A percentile compares a stretch with the other conserved stretches of the same genome.
phyloP scores from a whole-genome alignment of 2,888 invertebrate species.

The Achlya flavicornis region DNA sequence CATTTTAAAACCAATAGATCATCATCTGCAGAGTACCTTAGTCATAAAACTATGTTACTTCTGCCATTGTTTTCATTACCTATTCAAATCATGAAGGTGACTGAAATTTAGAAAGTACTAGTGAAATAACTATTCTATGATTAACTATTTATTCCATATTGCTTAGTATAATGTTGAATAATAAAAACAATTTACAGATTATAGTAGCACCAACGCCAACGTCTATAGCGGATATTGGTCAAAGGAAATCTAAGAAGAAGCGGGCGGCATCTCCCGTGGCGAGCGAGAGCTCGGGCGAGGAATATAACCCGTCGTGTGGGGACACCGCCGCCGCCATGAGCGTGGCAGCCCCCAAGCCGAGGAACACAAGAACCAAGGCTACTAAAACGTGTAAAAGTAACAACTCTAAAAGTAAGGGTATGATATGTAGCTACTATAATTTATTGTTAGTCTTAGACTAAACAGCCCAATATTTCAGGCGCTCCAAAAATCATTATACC shows the following conservation, averaged over 20 bases:
- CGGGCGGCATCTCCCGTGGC: conserved; percentile 67
- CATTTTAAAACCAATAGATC: too few species aligned
- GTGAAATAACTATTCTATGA: too few species aligned
- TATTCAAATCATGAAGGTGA: too few species aligned
- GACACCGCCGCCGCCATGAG: conserved; percentile 72
- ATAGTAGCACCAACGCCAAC: conserved; percentile 63
- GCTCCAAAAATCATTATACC: not conserved
- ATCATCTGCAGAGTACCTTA: too few species aligned
- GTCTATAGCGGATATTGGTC: conserved; percentile 70
- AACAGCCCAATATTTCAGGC: too few species aligned
- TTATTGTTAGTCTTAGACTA: too few species aligned
- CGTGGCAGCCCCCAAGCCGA: conserved; percentile 71
- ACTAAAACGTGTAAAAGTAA: conserved; percentile 63
- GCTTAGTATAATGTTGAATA: not conserved
- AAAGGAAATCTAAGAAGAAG: conserved; percentile 77
- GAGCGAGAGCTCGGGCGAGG: conserved; percentile 78
- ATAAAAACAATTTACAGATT: conserved; percentile 15
- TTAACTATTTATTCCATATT: not conserved
- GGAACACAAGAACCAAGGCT: conserved; percentile 57
- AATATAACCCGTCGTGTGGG: conserved; percentile 73
- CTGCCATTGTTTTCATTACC: too few species aligned
- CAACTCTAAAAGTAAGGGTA: conserved; percentile 70
- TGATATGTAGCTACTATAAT: conserved; percentile 18
- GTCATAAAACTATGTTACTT: too few species aligned
- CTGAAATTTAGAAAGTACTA: too few species aligned